phyloP scores from a whole-genome alignment of 1,140 invertebrate genomes.

The Temnothorax curvispinosus region DNA sequence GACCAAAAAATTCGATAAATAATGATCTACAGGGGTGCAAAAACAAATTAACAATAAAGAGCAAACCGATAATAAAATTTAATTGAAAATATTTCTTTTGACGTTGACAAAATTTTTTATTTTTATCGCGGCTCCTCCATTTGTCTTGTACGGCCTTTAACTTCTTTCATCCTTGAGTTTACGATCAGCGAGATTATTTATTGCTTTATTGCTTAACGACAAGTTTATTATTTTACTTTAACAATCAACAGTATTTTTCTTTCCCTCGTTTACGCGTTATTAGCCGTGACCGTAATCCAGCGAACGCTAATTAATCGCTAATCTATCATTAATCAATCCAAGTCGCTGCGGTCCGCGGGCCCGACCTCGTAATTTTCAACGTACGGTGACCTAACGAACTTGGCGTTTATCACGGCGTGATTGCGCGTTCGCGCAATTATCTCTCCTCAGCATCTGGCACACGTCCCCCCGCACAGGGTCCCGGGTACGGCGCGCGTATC shows the following conservation, averaged over 20 bases:
- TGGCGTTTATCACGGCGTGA: neutral
- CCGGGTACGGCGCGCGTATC: constrained; percentile 60
- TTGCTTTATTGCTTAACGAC: neutral
- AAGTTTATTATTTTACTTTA: neutral
- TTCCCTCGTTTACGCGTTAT: neutral
- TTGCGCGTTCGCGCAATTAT: constrained; percentile 21
- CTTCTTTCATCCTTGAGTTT: neutral
- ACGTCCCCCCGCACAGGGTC: neutral
- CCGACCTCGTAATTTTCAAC: neutral
- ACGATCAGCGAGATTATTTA: neutral
- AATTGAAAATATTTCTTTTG: neutral
- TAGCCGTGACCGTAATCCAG: neutral
- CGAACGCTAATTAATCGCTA: neutral
- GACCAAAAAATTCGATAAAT: neutral
- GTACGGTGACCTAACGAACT: constrained; percentile 13
- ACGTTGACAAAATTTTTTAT: neutral
- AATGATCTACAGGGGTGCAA: neutral
- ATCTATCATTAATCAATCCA: constrained; percentile 24
- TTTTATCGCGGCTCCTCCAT: neutral
- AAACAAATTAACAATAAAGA: neutral
- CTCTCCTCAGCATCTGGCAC: constrained; percentile 14
- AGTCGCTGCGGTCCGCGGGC: neutral
- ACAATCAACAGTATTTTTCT: neutral
- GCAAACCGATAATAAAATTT: neutral
- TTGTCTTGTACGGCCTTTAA: neutral